phyloP scores from a whole-genome alignment of 2,113 vertebrate species.

The Dissostichus mawsoni region DNA sequence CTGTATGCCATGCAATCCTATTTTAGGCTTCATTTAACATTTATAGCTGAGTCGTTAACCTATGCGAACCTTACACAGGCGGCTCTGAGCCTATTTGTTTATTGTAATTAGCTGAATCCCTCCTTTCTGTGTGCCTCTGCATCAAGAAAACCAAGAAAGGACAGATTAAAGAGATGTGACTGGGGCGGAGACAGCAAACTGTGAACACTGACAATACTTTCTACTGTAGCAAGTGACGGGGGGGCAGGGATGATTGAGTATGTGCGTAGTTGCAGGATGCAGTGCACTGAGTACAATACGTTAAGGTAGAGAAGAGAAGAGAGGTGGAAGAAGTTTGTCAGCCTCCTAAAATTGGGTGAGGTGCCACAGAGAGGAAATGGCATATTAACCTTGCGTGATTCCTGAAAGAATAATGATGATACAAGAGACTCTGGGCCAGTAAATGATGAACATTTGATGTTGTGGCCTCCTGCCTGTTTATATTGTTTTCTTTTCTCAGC shows the following conservation, averaged over 20 bases:
- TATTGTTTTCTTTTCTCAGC: constrained; percentile 66
- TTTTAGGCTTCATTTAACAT: constrained; percentile 85
- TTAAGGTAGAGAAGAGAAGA: constrained; percentile 9
- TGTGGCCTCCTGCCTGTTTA: constrained; percentile 61
- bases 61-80: constrained; percentile 76
- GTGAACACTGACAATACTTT: constrained; percentile 68
- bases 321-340: constrained; percentile 54
- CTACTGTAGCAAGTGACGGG: constrained; percentile 45
- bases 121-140: constrained; percentile 43
- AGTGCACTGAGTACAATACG: constrained; percentile 1
- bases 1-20: constrained; percentile 80
- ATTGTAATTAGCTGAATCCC: constrained; percentile 78
- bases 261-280: constrained; percentile 7
- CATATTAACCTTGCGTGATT: constrained; percentile 48
- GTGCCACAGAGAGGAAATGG: constrained; percentile 24
- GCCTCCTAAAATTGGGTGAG: constrained; percentile 22
- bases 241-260: constrained; percentile 44
- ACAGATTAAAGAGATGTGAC: constrained; percentile 70
- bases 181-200: constrained; percentile 61
- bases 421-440: constrained; percentile 50
- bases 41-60: constrained; percentile 84
- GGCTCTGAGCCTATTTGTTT: constrained; percentile 80
- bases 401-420: constrained; percentile 39
- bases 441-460: constrained; percentile 71
- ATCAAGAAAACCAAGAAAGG: constrained; percentile 55